These are phyloP conservation scores for Pseudorasbora parva DNA, from an alignment of 2,113 vertebrate genomes.

Conservation along the genomic window DNA sequence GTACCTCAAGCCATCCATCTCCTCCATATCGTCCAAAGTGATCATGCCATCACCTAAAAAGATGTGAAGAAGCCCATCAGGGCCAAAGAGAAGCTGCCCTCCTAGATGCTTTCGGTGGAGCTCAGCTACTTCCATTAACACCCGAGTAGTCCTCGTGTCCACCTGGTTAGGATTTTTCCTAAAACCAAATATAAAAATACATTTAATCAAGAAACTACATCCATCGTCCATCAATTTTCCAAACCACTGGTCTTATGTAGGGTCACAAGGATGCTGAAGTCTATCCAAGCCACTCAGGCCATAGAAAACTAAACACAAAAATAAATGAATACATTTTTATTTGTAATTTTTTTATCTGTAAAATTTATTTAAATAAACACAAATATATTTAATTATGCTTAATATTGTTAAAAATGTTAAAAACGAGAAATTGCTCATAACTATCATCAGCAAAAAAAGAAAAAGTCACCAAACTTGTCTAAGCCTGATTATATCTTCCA, in stretches of 20 bases:
- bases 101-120: slow-evolving; percentile 95
- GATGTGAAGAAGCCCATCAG: slow-evolving; percentile 91
- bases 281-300: neutral
- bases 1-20: slow-evolving; percentile 99
- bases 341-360: too few relatives aligned
- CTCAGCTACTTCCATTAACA: slow-evolving; percentile 96
- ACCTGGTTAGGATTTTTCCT: slow-evolving; percentile 97
- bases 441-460: neutral
- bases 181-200: slow-evolving; percentile 13
- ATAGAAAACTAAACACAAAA: neutral
- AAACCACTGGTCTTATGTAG: neutral
- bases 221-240: neutral
- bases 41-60: slow-evolving; percentile 98
- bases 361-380: too few relatives aligned
- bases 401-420: neutral
- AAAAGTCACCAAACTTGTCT: neutral
- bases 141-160: slow-evolving; percentile 85
- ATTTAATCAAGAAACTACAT: neutral
- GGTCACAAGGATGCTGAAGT: neutral
- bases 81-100: slow-evolving; percentile 91
- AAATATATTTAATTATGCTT: neutral
- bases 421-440: neutral
- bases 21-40: slow-evolving; percentile 98
- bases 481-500: neutral
- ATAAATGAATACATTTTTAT: neutral